Evolutionary conservation across 2,113 vertebrate species (phyloP).

Genomic region (Callionymus lyra): DNA sequence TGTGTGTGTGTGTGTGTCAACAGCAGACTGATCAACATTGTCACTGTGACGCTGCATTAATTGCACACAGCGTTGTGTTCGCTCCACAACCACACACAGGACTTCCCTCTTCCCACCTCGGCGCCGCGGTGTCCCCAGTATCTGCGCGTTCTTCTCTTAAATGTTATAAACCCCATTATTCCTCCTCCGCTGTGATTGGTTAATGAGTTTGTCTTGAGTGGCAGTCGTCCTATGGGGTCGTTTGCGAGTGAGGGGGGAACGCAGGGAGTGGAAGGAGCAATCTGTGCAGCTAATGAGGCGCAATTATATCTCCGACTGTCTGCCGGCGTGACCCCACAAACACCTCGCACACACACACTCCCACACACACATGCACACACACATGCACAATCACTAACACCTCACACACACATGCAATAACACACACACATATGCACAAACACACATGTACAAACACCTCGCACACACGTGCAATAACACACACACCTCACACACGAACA

Average conservation of each 20-base stretch:
- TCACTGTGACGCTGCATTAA: constrained; percentile 64
- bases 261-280: constrained; percentile 45
- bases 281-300: constrained; percentile 51
- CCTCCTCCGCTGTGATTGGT: constrained; percentile 56
- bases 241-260: constrained; percentile 37
- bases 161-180: constrained; percentile 45
- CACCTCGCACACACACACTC: constrained; percentile 17
- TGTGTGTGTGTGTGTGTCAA: constrained; percentile 30
- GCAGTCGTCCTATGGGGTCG: constrained; percentile 57
- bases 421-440: too few relatives aligned
- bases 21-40: constrained; percentile 44
- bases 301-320: constrained; percentile 49
- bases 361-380: constrained; percentile 3
- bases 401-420: too few relatives aligned
- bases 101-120: too few relatives aligned
- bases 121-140: too few relatives aligned
- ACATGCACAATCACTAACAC: too few relatives aligned
- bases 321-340: constrained; percentile 41
- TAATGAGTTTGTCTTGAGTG: constrained; percentile 58
- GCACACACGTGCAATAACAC: too few relatives aligned
- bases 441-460: too few relatives aligned
- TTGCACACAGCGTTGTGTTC: constrained; percentile 53
- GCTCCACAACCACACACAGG: too few relatives aligned
- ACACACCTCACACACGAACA: too few relatives aligned
- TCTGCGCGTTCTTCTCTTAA: constrained; percentile 52